These are phyloP conservation scores for Periplaneta americana DNA, from an alignment of 1,140 invertebrate species.

Conservation along the genomic window DNA sequence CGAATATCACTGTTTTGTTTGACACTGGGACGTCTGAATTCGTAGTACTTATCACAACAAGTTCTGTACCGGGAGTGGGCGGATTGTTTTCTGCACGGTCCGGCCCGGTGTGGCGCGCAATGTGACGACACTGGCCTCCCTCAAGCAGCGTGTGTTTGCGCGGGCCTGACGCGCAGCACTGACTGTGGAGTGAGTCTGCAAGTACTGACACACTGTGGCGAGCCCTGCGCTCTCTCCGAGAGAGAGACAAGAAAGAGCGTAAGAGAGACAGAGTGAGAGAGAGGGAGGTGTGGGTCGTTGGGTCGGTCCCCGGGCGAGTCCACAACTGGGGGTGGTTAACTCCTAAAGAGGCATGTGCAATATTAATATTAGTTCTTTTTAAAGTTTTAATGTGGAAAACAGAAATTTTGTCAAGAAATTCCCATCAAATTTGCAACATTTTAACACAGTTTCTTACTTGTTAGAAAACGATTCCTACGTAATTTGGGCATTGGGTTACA, in stretches of 20 bases:
- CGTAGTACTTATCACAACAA: no score
- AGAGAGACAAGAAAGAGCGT: background rate
- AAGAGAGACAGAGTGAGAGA: background rate
- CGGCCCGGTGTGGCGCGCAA: no score
- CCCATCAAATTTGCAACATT: no score
- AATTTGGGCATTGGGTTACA: no score
- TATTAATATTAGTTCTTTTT: no score
- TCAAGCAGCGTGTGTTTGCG: background rate
- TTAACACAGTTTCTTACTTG: no score
- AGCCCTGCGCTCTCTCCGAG: background rate
- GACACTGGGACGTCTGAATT: no score
- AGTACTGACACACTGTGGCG: background rate
- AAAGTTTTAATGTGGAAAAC: no score
- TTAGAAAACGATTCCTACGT: no score
- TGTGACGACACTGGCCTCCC: background rate
- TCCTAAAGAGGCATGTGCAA: background rate
- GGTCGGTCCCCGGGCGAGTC: background rate
- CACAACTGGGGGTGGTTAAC: background rate
- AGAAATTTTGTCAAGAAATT: no score
- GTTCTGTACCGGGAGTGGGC: background rate
- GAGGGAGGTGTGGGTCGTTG: background rate
- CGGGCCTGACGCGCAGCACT: background rate
- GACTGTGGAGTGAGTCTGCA: background rate
- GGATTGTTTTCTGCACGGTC: background rate
- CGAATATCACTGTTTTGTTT: no score